A percentile compares a stretch with the other conserved stretches of the same genome.
Evolutionary conservation across 2,113 vertebrate species (phyloP).

Genomic region (Mixornis gularis): DNA sequence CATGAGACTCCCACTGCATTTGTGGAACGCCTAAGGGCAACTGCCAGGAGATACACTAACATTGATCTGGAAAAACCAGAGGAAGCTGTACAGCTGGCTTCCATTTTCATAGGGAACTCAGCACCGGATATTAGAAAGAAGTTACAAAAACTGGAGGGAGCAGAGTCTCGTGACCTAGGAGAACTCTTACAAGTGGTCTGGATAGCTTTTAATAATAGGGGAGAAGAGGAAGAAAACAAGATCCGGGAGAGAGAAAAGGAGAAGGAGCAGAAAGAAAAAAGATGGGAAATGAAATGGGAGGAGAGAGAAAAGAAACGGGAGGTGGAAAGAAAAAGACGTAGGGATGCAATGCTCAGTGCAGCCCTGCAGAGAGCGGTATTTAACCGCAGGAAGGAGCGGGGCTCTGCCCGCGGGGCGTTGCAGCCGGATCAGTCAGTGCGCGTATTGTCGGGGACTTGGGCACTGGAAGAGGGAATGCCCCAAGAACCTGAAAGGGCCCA

Average conservation of each 20-base stretch:
- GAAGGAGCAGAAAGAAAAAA: neutral
- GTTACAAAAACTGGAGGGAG: neutral
- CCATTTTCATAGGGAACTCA: neutral
- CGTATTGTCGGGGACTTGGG: accelerated
- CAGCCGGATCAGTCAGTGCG: neutral
- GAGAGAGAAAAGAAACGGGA: neutral
- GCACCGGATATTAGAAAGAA: neutral
- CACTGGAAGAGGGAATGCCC: neutral
- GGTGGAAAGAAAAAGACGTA: neutral
- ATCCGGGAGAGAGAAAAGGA: neutral
- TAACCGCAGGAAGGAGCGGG: neutral
- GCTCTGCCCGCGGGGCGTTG: neutral
- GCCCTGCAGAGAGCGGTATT: neutral
- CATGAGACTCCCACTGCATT: neutral
- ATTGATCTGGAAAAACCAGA: neutral
- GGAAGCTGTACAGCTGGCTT: neutral
- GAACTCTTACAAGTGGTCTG: neutral
- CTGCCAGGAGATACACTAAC: neutral
- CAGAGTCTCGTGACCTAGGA: neutral
- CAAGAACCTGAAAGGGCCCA: neutral
- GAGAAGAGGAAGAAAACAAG: neutral
- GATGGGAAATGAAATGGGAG: neutral
- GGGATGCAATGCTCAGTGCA: neutral
- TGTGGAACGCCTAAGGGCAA: neutral
- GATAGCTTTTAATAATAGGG: neutral